Percentiles rank a stretch among this genome's conserved stretches.
These are phyloP conservation scores for Myxocyprinus asiaticus DNA, from an alignment of 2,113 vertebrate genomes.

Conservation along the genomic window DNA sequence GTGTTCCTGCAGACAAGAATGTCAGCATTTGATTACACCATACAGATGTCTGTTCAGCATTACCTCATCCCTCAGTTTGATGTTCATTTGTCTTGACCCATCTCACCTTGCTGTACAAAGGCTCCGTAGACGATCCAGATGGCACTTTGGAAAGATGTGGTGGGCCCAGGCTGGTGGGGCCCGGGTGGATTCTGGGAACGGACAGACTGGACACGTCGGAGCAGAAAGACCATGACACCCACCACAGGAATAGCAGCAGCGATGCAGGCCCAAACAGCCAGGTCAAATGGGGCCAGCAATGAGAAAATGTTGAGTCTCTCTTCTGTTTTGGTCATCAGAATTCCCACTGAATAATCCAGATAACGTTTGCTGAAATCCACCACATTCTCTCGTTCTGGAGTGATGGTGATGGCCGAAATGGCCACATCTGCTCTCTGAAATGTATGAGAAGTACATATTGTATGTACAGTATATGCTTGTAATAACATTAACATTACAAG, in stretches of 20 bases:
- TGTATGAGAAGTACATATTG: not conserved
- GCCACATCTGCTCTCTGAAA: slow-evolving; percentile 90
- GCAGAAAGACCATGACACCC: slow-evolving; percentile 92
- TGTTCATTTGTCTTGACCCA: not conserved
- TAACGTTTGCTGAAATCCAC: slow-evolving; percentile 99
- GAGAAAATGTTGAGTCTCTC: slow-evolving; percentile 98
- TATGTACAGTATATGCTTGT: too few relatives aligned
- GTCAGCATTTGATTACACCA: slow-evolving; percentile 4
- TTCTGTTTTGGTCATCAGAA: slow-evolving; percentile 90
- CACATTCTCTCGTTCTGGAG: slow-evolving; percentile 90
- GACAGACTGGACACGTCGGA: slow-evolving; percentile 89
- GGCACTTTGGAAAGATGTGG: slow-evolving; percentile 93
- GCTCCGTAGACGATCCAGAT: slow-evolving; percentile 98
- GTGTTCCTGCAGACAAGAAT: not conserved
- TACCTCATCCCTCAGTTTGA: not conserved
- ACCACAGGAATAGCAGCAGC: slow-evolving; percentile 93
- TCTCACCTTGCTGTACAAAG: slow-evolving; percentile 93
- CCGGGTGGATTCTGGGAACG: slow-evolving; percentile 77
- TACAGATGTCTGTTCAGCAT: not conserved
- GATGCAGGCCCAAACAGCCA: slow-evolving; percentile 97
- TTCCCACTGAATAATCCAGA: slow-evolving; percentile 97
- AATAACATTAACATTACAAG: too few relatives aligned
- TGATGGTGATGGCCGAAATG: slow-evolving; percentile 95
- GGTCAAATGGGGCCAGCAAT: slow-evolving; percentile 92
- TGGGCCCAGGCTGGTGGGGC: slow-evolving; percentile 74